Conservation (phyloP, 2,113 vertebrate genomes). For the Dipodomys spectabilis region DNA sequence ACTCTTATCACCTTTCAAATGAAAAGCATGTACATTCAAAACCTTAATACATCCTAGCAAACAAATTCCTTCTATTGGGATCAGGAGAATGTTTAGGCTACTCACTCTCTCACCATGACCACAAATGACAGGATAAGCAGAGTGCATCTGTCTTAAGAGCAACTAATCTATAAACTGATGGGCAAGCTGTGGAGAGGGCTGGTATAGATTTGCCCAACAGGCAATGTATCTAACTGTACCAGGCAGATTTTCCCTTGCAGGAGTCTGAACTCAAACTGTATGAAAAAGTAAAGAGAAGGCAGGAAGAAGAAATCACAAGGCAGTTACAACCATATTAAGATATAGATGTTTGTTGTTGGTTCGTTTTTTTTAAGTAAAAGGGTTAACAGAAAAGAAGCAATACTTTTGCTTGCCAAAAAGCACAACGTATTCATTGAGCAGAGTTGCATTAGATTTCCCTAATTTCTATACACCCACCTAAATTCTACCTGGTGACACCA, state of each 20-base stretch:
- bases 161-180: neutral
- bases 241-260: neutral
- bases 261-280: neutral
- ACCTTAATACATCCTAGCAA: neutral
- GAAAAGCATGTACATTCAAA: neutral
- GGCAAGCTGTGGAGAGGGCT: neutral
- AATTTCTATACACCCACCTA: neutral
- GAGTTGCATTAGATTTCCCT: neutral
- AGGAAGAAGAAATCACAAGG: neutral
- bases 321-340: neutral
- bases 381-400: neutral
- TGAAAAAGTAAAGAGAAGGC: neutral
- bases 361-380: neutral
- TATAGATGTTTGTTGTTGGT: neutral
- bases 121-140: neutral
- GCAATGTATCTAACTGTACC: constrained; percentile 16
- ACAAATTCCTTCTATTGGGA: constrained; percentile 5
- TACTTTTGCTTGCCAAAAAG: neutral
- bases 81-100: constrained; percentile 2
- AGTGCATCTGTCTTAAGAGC: neutral
- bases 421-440: neutral
- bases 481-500: neutral
- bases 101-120: constrained; percentile 2
- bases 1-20: constrained; percentile 26
- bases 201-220: neutral